phyloP scores from a whole-genome alignment of 2,113 vertebrate genomes.

The Tetraodon nigroviridis region DNA sequence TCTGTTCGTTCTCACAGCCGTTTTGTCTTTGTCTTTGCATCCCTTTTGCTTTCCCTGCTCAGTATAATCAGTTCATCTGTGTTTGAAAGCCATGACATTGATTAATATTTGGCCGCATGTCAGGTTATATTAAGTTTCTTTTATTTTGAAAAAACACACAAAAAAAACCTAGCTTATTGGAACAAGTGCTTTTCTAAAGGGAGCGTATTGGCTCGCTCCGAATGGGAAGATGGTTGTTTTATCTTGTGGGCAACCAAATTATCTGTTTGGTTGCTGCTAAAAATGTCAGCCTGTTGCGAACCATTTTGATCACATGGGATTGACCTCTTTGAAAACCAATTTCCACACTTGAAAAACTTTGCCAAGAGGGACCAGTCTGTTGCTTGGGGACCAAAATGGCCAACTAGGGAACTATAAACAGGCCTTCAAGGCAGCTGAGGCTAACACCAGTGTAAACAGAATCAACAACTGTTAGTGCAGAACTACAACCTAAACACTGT shows the following conservation, averaged over 20 bases:
- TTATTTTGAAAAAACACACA: not conserved
- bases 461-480: no score
- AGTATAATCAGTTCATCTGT: not conserved
- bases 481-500: no score
- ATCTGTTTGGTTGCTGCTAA: not conserved
- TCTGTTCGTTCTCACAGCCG: constrained; percentile 52
- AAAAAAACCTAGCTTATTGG: not conserved
- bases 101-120: not conserved
- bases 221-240: not conserved
- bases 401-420: no score
- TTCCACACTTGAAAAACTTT: no score
- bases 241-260: not conserved
- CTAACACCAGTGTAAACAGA: no score
- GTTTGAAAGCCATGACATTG: not conserved
- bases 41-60: not conserved
- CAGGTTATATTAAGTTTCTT: not conserved
- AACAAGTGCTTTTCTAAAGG: not conserved
- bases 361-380: no score
- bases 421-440: no score
- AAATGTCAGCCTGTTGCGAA: no score
- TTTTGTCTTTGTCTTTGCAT: constrained; percentile 21
- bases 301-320: no score
- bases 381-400: no score
- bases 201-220: not conserved
- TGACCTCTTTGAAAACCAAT: no score